A percentile compares a stretch with the other conserved stretches of the same genome.
These are phyloP conservation scores for Capreolus pygargus DNA, from an alignment of 2,113 vertebrate genomes.

Conservation along the genomic window DNA sequence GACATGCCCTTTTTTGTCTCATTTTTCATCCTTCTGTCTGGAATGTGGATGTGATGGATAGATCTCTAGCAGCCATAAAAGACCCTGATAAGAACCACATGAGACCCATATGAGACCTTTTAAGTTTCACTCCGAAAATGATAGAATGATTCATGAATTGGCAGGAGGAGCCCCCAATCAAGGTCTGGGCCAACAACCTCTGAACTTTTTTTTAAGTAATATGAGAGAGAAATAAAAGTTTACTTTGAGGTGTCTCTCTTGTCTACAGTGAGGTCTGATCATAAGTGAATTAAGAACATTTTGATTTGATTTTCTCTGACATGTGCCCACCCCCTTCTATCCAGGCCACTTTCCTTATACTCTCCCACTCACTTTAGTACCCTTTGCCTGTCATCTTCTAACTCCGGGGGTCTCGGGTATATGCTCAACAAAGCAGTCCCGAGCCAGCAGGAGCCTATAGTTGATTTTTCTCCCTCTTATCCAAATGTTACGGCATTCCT, in stretches of 20 bases:
- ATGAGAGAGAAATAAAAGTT: neutral
- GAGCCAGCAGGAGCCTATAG: neutral
- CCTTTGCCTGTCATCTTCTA: neutral
- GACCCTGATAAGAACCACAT: neutral
- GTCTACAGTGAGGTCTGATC: neutral
- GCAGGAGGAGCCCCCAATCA: neutral
- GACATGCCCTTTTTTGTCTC: neutral
- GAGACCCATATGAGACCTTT: neutral
- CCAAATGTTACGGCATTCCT: neutral
- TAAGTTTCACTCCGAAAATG: neutral
- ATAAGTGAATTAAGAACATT: neutral
- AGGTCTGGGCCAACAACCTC: neutral
- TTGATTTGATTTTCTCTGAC: neutral
- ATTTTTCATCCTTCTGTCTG: neutral
- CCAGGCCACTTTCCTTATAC: neutral
- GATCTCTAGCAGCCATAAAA: neutral
- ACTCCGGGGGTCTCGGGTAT: neutral
- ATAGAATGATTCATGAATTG: neutral
- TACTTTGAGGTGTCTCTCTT: neutral
- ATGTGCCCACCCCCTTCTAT: neutral
- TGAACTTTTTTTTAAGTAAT: neutral
- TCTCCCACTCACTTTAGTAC: neutral
- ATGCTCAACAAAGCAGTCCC: neutral
- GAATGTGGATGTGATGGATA: neutral
- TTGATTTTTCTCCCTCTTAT: neutral